A percentile compares a stretch with the other conserved stretches of the same genome.
phyloP scores from a whole-genome alignment of 2,888 invertebrate genomes.

The Eupithecia exiguata region DNA sequence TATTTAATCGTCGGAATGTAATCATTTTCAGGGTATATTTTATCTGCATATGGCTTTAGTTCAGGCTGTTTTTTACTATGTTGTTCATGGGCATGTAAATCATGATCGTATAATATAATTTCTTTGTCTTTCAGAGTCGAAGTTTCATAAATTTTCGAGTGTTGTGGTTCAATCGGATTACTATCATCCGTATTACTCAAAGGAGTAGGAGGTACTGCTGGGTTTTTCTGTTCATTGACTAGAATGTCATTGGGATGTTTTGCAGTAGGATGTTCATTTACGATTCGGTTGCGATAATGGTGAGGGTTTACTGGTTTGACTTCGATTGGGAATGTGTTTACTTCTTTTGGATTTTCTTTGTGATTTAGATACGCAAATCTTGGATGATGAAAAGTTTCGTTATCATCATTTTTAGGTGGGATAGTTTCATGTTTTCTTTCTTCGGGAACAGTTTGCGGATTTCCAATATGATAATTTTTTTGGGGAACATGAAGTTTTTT shows the following conservation, averaged over 20 bases:
- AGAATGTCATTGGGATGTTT: background rate
- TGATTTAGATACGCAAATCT: background rate
- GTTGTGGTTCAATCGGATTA: background rate
- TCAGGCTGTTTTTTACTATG: background rate
- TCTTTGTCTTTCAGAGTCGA: background rate
- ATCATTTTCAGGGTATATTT: background rate
- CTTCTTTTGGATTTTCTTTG: background rate
- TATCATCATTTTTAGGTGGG: constrained; percentile 4
- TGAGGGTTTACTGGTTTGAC: background rate
- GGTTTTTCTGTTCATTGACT: background rate
- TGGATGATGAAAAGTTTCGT: constrained; percentile 10
- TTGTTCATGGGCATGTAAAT: background rate
- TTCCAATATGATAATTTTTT: background rate
- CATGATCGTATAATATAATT: background rate
- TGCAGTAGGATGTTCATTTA: background rate
- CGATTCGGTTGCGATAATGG: background rate
- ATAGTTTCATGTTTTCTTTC: background rate
- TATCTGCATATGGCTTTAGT: background rate
- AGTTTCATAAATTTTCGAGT: background rate
- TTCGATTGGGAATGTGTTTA: background rate
- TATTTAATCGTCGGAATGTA: background rate
- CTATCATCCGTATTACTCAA: background rate
- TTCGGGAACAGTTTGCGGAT: background rate
- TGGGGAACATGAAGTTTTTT: background rate
- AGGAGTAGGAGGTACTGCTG: background rate